phyloP scores from a whole-genome alignment of 2,797 vertebrate species.

The Anabas testudineus region DNA sequence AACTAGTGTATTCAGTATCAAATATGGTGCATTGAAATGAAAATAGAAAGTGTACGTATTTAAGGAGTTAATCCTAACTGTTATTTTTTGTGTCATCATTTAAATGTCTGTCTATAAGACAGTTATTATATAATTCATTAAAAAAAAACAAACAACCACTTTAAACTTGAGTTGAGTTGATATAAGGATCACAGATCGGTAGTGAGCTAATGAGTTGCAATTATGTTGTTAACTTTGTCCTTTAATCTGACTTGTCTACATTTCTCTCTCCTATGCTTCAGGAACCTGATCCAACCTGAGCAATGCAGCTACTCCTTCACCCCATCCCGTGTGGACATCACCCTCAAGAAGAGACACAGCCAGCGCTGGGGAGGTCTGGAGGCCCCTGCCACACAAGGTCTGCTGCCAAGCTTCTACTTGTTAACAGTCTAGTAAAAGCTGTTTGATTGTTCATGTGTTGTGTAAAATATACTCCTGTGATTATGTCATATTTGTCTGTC shows the following conservation, averaged over 20 bases:
- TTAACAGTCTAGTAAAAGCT: neutral
- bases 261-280: slow-evolving; percentile 60
- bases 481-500: neutral
- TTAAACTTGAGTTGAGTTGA: neutral
- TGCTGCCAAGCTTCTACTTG: slow-evolving; percentile 87
- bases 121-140: neutral
- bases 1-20: neutral
- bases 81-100: neutral
- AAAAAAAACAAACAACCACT: neutral
- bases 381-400: slow-evolving; percentile 97
- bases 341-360: slow-evolving; percentile 95
- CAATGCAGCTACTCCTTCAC: slow-evolving; percentile 94
- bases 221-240: neutral
- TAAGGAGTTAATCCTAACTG: too few relatives aligned
- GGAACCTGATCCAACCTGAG: slow-evolving; percentile 97
- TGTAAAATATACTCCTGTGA: neutral
- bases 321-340: slow-evolving; percentile 91
- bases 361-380: slow-evolving; percentile 97
- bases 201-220: neutral
- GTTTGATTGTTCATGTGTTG: neutral
- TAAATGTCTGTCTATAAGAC: neutral
- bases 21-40: neutral
- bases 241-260: slow-evolving; percentile 12
- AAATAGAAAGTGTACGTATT: too few relatives aligned
- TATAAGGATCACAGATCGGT: neutral